These are phyloP conservation scores for Bathynomus jamesi DNA, from an alignment of 1,140 invertebrate species.

Conservation along the genomic window DNA sequence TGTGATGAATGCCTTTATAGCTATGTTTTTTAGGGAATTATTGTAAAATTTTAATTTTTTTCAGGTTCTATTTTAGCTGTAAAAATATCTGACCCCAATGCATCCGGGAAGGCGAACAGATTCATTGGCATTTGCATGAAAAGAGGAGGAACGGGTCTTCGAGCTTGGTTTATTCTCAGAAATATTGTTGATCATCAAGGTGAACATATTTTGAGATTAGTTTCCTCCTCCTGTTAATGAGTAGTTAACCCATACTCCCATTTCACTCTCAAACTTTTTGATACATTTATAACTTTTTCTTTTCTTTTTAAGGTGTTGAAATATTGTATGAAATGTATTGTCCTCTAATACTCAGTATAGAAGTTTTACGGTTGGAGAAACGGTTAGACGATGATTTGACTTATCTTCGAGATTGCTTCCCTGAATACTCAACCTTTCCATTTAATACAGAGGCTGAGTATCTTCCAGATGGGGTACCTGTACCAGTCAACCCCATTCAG, in stretches of 20 bases:
- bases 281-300: slow-evolving; percentile 34
- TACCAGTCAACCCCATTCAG: slow-evolving; percentile 82
- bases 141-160: slow-evolving; percentile 66
- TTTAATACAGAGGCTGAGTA: slow-evolving; percentile 82
- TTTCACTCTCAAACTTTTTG: slow-evolving; percentile 15
- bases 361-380: slow-evolving; percentile 85
- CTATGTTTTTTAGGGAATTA: too few species aligned
- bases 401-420: slow-evolving; percentile 87
- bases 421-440: slow-evolving; percentile 88
- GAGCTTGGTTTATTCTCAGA: slow-evolving; percentile 74
- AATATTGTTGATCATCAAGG: slow-evolving; percentile 87
- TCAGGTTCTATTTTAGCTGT: slow-evolving; percentile 84
- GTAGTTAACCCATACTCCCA: not conserved
- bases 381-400: slow-evolving; percentile 80
- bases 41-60: too few species aligned
- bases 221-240: not conserved
- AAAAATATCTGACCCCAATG: slow-evolving; percentile 77
- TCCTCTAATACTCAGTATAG: slow-evolving; percentile 80
- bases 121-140: slow-evolving; percentile 97
- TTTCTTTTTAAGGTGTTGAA: slow-evolving; percentile 60
- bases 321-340: slow-evolving; percentile 88
- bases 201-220: slow-evolving; percentile 38
- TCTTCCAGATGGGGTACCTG: slow-evolving; percentile 61
- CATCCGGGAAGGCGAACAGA: slow-evolving; percentile 69
- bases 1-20: too few species aligned